A percentile compares a stretch with the other conserved stretches of the same genome.
These are phyloP conservation scores for Agraylea sexmaculata DNA, from an alignment of 1,140 invertebrate species.

Conservation along the genomic window DNA sequence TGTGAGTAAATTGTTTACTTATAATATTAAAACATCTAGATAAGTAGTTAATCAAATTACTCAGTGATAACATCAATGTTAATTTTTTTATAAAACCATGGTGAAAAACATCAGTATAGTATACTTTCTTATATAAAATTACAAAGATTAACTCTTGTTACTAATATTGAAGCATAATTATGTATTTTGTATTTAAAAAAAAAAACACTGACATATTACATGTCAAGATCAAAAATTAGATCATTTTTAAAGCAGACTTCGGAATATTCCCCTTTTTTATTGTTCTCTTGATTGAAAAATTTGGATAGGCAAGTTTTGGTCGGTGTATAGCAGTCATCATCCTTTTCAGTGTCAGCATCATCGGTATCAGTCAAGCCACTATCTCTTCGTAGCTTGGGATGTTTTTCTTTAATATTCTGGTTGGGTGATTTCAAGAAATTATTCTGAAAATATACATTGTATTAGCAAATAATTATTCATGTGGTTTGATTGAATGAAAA, in stretches of 20 bases:
- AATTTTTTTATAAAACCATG: too few species aligned
- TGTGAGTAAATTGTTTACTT: too few species aligned
- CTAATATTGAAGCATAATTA: too few species aligned
- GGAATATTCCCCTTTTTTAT: conserved; percentile 36
- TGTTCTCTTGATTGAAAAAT: conserved; percentile 19
- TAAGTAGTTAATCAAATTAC: too few species aligned
- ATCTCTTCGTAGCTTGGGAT: conserved; percentile 22
- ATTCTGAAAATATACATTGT: conserved; percentile 6
- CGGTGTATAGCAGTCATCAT: conserved; percentile 23
- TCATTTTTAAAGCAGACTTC: conserved; percentile 41
- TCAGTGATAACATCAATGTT: too few species aligned
- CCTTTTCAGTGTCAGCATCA: conserved; percentile 33
- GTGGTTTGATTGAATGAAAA: not conserved
- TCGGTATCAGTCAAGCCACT: conserved; percentile 36
- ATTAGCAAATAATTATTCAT: conserved; percentile 1
- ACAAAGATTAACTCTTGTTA: too few species aligned
- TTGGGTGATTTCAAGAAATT: conserved; percentile 1
- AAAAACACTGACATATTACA: too few species aligned
- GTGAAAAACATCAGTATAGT: too few species aligned
- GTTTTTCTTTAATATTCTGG: not conserved
- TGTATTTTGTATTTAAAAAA: too few species aligned
- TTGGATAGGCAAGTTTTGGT: conserved; percentile 3
- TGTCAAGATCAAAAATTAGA: conserved; percentile 43
- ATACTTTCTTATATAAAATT: too few species aligned
- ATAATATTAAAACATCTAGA: too few species aligned